A percentile compares a stretch with the other conserved stretches of the same genome.
phyloP scores from a whole-genome alignment of 2,113 vertebrate species.

The Phrynosoma blainvillii region DNA sequence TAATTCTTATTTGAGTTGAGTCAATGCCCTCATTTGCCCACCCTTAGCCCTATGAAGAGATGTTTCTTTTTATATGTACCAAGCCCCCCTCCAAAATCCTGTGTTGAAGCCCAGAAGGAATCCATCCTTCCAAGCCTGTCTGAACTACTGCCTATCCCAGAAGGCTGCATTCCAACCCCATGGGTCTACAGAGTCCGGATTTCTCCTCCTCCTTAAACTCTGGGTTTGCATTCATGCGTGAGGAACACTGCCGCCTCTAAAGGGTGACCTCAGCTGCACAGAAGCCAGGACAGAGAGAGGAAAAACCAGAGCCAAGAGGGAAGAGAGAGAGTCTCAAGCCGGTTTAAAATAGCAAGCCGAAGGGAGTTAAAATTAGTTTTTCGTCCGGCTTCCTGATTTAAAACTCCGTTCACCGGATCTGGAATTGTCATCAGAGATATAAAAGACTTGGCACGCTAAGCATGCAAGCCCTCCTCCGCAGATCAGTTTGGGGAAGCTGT shows the following conservation, averaged over 20 bases:
- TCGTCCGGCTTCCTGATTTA: slow-evolving; percentile 58
- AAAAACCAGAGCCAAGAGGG: neutral
- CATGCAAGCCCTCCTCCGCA: neutral
- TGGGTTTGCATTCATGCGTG: no score
- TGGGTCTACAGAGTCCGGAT: neutral
- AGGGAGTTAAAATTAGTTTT: neutral
- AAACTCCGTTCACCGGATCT: slow-evolving; percentile 63
- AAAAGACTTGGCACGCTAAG: slow-evolving; percentile 1
- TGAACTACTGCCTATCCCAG: neutral
- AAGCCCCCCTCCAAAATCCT: no score
- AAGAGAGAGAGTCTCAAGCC: neutral
- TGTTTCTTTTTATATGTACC: no score
- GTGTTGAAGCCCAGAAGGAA: neutral
- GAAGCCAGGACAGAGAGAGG: neutral
- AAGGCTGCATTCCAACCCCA: no score
- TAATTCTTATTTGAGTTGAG: no score
- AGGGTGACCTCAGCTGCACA: neutral
- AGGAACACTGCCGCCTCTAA: neutral
- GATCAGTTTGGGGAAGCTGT: neutral
- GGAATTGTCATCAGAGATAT: slow-evolving; percentile 67
- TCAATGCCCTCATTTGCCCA: no score
- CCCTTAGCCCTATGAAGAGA: no score
- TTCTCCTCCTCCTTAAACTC: no score
- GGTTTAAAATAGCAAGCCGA: slow-evolving; percentile 1
- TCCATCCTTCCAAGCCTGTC: no score